Evolutionary conservation across 1,140 invertebrate genomes (phyloP).

Genomic region (Zaprionus tsacasi): DNA sequence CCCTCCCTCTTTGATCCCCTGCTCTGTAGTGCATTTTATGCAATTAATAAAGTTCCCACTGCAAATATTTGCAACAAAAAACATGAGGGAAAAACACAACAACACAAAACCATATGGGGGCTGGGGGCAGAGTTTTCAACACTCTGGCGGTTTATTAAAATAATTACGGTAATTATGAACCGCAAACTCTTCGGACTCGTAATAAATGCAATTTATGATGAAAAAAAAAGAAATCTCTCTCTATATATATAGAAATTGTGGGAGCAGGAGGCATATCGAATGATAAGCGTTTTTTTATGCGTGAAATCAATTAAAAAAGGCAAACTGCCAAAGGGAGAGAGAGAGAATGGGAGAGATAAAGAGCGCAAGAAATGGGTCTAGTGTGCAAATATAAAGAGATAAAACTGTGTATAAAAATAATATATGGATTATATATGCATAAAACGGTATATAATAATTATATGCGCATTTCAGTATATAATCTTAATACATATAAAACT

Average conservation of each 20-base stretch:
- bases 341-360: neutral
- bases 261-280: neutral
- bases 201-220: slow-evolving; percentile 70
- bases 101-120: neutral
- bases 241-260: neutral
- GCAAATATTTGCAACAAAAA: slow-evolving; percentile 69
- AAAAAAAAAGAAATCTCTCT: neutral
- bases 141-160: slow-evolving; percentile 77
- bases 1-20: neutral
- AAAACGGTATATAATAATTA: neutral
- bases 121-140: slow-evolving; percentile 22
- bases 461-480: neutral
- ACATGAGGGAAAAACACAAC: neutral
- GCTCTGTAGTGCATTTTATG: slow-evolving; percentile 35
- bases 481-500: no score
- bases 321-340: neutral
- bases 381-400: neutral
- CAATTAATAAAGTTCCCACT: slow-evolving; percentile 75
- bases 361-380: neutral
- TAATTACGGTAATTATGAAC: slow-evolving; percentile 80
- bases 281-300: slow-evolving; percentile 39
- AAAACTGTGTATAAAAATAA: neutral
- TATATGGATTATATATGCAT: neutral
- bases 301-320: slow-evolving; percentile 12
- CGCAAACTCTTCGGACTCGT: slow-evolving; percentile 35